These are phyloP conservation scores for Ctenochaetus hawaiiensis DNA, from an alignment of 2,797 vertebrate species.

Conservation along the genomic window DNA sequence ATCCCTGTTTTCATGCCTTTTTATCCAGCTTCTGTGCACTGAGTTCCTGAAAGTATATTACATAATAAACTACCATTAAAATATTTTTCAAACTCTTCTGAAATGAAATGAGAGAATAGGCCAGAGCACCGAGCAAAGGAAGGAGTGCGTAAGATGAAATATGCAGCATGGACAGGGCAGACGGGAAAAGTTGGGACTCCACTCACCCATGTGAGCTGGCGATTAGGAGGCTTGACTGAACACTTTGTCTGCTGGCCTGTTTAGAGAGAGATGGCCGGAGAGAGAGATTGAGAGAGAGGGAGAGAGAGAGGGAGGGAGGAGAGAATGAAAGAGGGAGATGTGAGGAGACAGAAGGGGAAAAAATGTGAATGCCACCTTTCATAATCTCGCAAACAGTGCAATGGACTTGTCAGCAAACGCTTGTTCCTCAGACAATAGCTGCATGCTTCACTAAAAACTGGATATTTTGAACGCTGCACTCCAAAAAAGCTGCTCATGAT, in stretches of 20 bases:
- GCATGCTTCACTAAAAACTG: slow-evolving; percentile 60
- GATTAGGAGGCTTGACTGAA: slow-evolving; percentile 85
- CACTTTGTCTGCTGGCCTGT: slow-evolving; percentile 86
- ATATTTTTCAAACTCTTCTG: slow-evolving; percentile 9
- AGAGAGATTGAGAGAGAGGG: slow-evolving; percentile 56
- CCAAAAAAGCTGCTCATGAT: slow-evolving; percentile 19
- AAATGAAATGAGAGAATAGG: slow-evolving; percentile 48
- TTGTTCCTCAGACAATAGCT: slow-evolving; percentile 72
- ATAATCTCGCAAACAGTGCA: slow-evolving; percentile 74
- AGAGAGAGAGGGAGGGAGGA: slow-evolving; percentile 43
- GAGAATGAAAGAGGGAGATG: slow-evolving; percentile 77
- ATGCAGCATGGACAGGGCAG: slow-evolving; percentile 75
- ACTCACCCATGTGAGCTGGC: slow-evolving; percentile 83
- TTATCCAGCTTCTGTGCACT: slow-evolving; percentile 20
- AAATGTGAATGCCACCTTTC: slow-evolving; percentile 82
- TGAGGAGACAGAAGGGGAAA: slow-evolving; percentile 74
- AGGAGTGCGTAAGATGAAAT: slow-evolving; percentile 72
- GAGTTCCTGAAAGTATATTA: slow-evolving; percentile 41
- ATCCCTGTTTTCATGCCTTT: slow-evolving; percentile 39
- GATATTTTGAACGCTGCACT: slow-evolving; percentile 51
- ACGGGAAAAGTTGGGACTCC: slow-evolving; percentile 83
- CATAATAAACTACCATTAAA: slow-evolving; percentile 14
- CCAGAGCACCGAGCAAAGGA: slow-evolving; percentile 42
- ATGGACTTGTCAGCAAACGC: slow-evolving; percentile 75
- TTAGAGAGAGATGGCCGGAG: slow-evolving; percentile 77